Evolutionary conservation across 2,113 vertebrate species (phyloP).

Genomic region (Carassius gibelio): DNA sequence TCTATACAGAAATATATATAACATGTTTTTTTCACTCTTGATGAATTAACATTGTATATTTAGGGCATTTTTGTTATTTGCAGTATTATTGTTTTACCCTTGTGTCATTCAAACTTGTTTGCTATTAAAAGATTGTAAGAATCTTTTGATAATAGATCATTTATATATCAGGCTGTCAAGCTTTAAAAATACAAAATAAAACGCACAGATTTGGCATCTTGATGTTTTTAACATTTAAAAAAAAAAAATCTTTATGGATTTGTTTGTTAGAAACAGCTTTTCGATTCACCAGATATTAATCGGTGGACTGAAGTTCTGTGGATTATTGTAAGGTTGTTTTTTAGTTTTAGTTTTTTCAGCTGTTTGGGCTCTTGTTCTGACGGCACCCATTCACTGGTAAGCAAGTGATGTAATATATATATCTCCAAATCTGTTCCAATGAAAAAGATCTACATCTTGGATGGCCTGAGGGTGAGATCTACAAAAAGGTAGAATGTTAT

Average conservation of each 20-base stretch:
- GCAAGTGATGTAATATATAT: not conserved
- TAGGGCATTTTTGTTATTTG: not conserved
- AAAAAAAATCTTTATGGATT: not conserved
- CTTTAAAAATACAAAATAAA: not conserved
- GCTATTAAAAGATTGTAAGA: not conserved
- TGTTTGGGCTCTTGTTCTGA: not conserved
- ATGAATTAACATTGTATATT: not conserved
- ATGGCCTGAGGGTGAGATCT: not conserved
- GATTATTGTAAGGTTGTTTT: no score
- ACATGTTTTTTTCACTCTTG: not conserved
- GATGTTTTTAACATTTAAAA: no score
- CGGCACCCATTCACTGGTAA: not conserved
- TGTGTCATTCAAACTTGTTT: not conserved
- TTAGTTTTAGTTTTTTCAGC: no score
- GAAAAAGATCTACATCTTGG: not conserved
- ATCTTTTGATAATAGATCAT: not conserved
- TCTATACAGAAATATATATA: not conserved
- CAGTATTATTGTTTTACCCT: not conserved
- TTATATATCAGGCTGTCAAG: not conserved
- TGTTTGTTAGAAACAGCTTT: not conserved
- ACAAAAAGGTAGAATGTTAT: no score
- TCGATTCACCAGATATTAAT: not conserved
- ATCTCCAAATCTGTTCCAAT: no score
- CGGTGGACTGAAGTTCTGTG: not conserved
- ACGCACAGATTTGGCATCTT: not conserved